Base-by-base conservation (phyloP, 2,888 invertebrate species). In the Arge pagana region DNA sequence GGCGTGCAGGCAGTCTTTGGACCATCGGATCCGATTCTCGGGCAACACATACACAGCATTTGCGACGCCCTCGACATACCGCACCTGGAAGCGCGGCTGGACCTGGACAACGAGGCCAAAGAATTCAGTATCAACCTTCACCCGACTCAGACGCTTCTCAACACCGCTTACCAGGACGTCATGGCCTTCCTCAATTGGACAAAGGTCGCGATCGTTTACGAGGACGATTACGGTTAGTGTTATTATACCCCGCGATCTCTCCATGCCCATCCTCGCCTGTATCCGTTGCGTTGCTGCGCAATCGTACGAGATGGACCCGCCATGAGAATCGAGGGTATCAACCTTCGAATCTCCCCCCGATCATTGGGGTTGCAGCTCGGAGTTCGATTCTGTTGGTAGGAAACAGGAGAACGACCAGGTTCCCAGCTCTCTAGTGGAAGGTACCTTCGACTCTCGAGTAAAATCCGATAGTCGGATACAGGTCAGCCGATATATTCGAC, bases 51-150 rank as follows among this genome's bases (percentile, higher is more conserved):
- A 30, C 88, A 90, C 72, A 89, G 89, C 42, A 86, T 90, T 65
- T 90, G 90, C 72, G 88, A 89, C 72, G 86, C 89, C 13, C 79
- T 90, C 57, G 89, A 90, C 73, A 86, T 91, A 65, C 90, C 90
- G 33, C 89, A 90, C 77, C 78, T 91, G 61, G 89, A 89, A 73
- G 83, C 86, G 49, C 80, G 86, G 57, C 77, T 85, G 59, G 84
- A 85, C 71, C 73, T 83, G 62, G 83, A 84, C 62, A 74, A 80
- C 43, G 81, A 82, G 57, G 78, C 79, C 59, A 81, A 81, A 64
- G 85, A 87, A 73, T 88, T 88, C 74, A 88, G 89, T 41, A 86
- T 92, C 69, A 92, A 90, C 76, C 78, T 92, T 36, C 84, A 88
- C 77, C 92, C 92, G 37, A 83, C 88, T 62, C 87, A 89, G 73